Conservation (phyloP, 2,797 vertebrate genomes). For the Cossypha heuglini region DNA sequence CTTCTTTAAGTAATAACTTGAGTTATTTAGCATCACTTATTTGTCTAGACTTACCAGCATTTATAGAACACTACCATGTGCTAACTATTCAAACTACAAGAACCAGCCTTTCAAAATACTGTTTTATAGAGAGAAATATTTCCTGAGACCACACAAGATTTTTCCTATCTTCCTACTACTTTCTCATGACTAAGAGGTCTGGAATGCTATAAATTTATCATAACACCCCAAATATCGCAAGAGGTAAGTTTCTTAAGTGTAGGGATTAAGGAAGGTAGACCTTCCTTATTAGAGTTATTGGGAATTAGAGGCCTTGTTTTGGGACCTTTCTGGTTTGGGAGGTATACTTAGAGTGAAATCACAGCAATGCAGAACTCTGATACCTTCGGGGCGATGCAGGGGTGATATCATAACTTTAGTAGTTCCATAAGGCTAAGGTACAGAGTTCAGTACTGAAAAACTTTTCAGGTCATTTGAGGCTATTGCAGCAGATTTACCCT, state of each 20-base stretch:
- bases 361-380: neutral
- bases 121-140: neutral
- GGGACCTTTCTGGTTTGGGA: neutral
- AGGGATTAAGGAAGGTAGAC: neutral
- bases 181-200: neutral
- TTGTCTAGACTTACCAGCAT: neutral
- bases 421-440: neutral
- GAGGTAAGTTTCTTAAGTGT: neutral
- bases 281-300: too few species aligned
- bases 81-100: neutral
- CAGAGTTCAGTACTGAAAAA: neutral
- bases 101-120: neutral
- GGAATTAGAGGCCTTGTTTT: neutral
- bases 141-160: neutral
- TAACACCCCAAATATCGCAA: neutral
- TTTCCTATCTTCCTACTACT: neutral
- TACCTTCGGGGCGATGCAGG: neutral
- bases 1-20: neutral
- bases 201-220: neutral
- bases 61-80: neutral
- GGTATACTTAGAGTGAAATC: neutral
- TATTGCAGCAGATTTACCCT: neutral
- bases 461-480: neutral
- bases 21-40: neutral
- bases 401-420: neutral